Percentiles rank a stretch among this genome's conserved stretches.
Evolutionary conservation across 2,113 vertebrate species (phyloP).

Genomic region (Cololabis saira): DNA sequence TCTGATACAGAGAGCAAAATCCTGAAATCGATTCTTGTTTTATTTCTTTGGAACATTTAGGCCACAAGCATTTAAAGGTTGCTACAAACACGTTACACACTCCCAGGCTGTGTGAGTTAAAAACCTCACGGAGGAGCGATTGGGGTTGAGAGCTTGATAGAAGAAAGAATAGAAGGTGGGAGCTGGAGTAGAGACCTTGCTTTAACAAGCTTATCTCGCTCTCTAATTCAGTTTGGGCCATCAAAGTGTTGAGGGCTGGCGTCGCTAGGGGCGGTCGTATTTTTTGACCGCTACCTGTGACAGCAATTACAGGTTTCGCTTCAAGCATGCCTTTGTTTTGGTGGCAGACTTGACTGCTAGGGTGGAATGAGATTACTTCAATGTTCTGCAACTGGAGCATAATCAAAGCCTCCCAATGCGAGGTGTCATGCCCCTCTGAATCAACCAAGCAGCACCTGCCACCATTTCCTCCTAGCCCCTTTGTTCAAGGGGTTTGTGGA

Average conservation of each 20-base stretch:
- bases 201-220: slow-evolving; percentile 77
- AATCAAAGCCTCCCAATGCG: slow-evolving; percentile 65
- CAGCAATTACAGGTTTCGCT: slow-evolving; percentile 76
- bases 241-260: slow-evolving; percentile 62
- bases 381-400: slow-evolving; percentile 59
- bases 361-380: slow-evolving; percentile 71
- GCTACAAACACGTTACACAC: slow-evolving; percentile 51
- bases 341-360: slow-evolving; percentile 64
- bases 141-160: slow-evolving; percentile 39
- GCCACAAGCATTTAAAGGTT: slow-evolving; percentile 44
- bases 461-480: slow-evolving; percentile 21
- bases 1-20: slow-evolving; percentile 26
- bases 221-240: slow-evolving; percentile 71
- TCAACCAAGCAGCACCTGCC: slow-evolving; percentile 34
- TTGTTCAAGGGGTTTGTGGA: slow-evolving; percentile 20
- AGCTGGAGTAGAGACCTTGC: slow-evolving; percentile 38
- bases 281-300: slow-evolving; percentile 78
- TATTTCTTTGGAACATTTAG: slow-evolving; percentile 39
- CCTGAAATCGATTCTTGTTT: slow-evolving; percentile 48
- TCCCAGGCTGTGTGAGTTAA: slow-evolving; percentile 40
- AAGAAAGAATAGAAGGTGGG: slow-evolving; percentile 43
- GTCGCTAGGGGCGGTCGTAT: slow-evolving; percentile 56
- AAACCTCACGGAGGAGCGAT: slow-evolving; percentile 29
- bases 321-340: slow-evolving; percentile 73
- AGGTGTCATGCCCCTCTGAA: slow-evolving; percentile 57